phyloP scores from a whole-genome alignment of 2,113 vertebrate genomes.

The Cygnus atratus region DNA sequence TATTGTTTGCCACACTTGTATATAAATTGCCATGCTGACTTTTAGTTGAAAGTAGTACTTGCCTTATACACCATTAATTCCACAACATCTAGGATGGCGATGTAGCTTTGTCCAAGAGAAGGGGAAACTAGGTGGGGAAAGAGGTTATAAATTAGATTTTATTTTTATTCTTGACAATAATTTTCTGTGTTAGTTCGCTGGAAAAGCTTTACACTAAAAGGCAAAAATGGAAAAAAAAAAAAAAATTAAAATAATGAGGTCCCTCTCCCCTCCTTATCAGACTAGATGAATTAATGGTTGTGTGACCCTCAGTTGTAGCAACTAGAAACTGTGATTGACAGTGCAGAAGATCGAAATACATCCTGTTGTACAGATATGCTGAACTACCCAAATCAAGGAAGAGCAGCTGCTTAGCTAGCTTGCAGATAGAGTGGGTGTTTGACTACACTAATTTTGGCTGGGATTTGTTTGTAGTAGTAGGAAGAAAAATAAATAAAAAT shows the following conservation, averaged over 20 bases:
- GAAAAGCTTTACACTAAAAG: neutral
- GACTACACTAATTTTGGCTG: neutral
- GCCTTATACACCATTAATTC: neutral
- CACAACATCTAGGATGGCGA: neutral
- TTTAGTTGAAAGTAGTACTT: neutral
- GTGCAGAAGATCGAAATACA: neutral
- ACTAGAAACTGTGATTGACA: neutral
- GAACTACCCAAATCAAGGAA: neutral
- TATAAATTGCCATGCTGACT: neutral
- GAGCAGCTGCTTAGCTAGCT: neutral
- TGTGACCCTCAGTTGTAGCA: neutral
- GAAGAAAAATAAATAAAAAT: neutral
- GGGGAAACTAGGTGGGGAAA: neutral
- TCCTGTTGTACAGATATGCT: neutral
- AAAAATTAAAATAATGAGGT: neutral
- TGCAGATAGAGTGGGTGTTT: neutral
- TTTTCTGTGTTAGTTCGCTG: neutral
- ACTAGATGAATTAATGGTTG: neutral
- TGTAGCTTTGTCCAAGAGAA: neutral
- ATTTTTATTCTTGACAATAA: neutral
- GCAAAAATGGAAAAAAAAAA: neutral
- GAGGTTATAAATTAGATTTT: neutral
- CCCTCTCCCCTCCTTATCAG: neutral
- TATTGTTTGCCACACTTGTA: neutral
- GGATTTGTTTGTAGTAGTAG: neutral